phyloP scores from a whole-genome alignment of 2,888 invertebrate genomes.

The Operophtera brumata region DNA sequence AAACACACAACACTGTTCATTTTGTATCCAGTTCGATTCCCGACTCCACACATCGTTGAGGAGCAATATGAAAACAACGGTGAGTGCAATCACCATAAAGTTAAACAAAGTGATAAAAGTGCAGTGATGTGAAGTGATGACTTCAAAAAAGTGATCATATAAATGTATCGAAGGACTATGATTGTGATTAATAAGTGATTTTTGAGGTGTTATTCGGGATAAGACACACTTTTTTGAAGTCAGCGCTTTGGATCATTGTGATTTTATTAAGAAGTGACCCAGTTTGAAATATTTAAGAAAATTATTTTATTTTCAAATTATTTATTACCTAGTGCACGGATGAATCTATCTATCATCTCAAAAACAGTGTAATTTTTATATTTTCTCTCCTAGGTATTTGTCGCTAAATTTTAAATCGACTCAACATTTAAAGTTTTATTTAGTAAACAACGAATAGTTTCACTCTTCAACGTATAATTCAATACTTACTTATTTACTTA shows the following conservation, averaged over 20 bases:
- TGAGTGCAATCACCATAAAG: constrained; percentile 52
- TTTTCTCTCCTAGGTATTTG: no score
- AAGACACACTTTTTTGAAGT: constrained; percentile 74
- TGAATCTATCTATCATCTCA: background rate
- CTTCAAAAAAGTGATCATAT: constrained; percentile 68
- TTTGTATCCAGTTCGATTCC: constrained; percentile 76
- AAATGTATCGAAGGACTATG: constrained; percentile 47
- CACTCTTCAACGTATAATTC: no score
- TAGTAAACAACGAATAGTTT: no score
- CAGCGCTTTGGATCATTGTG: constrained; percentile 43
- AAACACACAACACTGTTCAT: constrained; percentile 66
- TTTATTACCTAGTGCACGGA: background rate
- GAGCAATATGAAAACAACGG: constrained; percentile 77
- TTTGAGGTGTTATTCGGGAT: constrained; percentile 34
- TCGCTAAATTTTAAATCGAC: no score
- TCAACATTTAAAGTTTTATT: no score
- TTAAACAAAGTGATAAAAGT: constrained; percentile 41
- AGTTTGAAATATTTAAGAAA: constrained; percentile 1
- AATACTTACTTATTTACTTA: no score
- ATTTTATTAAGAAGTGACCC: constrained; percentile 9
- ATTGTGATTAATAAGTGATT: constrained; percentile 26
- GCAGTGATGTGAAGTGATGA: constrained; percentile 62
- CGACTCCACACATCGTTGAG: constrained; percentile 68
- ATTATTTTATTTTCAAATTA: background rate
- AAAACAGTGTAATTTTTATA: no score